A percentile compares a stretch with the other conserved stretches of the same genome.
Evolutionary conservation across 2,797 vertebrate species (phyloP).

Genomic region (Propithecus deckenii): DNA sequence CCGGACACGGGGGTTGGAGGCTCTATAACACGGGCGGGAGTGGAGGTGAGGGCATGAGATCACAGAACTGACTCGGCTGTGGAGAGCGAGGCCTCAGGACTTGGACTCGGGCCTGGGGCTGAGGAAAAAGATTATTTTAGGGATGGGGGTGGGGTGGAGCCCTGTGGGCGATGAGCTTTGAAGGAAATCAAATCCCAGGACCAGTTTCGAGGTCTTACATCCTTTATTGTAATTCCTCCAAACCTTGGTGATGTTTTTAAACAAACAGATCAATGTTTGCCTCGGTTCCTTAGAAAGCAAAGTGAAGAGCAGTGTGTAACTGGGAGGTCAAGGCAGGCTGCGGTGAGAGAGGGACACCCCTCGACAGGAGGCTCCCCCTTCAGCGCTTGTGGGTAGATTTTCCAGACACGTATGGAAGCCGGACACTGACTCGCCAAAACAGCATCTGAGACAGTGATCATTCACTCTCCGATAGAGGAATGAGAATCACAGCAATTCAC

Average conservation of each 20-base stretch:
- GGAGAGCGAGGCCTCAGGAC: not conserved
- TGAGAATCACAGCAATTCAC: not conserved
- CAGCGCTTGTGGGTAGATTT: not conserved
- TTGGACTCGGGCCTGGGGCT: not conserved
- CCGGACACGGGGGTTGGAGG: not conserved
- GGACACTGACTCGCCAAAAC: not conserved
- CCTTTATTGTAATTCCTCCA: not conserved
- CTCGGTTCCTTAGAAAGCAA: not conserved
- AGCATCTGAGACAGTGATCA: not conserved
- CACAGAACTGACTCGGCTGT: too few relatives aligned
- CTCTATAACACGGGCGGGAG: not conserved
- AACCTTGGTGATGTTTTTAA: not conserved
- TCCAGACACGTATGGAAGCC: rapidly evolving
- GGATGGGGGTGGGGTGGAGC: not conserved
- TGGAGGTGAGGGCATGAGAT: too few relatives aligned
- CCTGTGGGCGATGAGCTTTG: not conserved
- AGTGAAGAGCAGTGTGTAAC: not conserved
- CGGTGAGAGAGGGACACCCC: too few relatives aligned
- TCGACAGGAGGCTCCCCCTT: not conserved
- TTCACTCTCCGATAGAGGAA: not conserved
- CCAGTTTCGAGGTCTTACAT: not conserved
- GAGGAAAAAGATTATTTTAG: not conserved
- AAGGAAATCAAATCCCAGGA: not conserved
- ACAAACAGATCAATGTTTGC: not conserved
- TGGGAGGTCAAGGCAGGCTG: not conserved